phyloP scores from a whole-genome alignment of 2,888 invertebrate species.

The Protophormia terraenovae region DNA sequence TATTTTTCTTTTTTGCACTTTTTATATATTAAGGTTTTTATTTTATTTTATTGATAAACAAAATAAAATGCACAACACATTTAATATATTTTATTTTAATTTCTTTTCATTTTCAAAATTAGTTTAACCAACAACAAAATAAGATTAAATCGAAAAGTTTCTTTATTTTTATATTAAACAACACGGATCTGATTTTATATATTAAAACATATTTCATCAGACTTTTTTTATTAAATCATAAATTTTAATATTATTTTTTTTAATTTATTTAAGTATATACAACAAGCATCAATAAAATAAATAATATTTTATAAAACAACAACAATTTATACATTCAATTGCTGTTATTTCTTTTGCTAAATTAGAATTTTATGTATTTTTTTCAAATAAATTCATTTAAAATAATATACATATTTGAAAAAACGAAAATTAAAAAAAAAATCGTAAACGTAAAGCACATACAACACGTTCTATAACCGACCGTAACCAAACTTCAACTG shows the following conservation, averaged over 20 bases:
- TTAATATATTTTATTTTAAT: not conserved
- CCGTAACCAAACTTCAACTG: slow-evolving; percentile 69
- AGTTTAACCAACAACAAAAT: not conserved
- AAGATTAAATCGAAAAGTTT: not conserved
- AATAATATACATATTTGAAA: slow-evolving; percentile 13
- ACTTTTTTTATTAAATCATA: slow-evolving; percentile 7
- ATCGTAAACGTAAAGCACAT: slow-evolving; percentile 41
- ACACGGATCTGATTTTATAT: not conserved
- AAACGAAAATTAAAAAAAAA: slow-evolving; percentile 2
- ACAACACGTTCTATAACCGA: slow-evolving; percentile 59
- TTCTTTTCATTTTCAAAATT: not conserved
- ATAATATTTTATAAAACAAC: not conserved
- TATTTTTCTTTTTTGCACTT: not conserved
- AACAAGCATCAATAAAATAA: not conserved
- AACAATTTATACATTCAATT: slow-evolving; percentile 33
- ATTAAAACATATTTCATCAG: not conserved
- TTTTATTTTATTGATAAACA: not conserved
- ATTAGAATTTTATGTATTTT: slow-evolving; percentile 2
- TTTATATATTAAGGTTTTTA: not conserved
- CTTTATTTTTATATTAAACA: not conserved
- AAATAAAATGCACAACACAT: not conserved
- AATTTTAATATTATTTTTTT: slow-evolving; percentile 1
- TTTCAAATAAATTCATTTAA: not conserved
- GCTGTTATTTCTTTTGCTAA: slow-evolving; percentile 1
- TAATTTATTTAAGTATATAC: not conserved